Evolutionary conservation across 1,140 invertebrate genomes (phyloP).

Genomic region (Papilio helenus): DNA sequence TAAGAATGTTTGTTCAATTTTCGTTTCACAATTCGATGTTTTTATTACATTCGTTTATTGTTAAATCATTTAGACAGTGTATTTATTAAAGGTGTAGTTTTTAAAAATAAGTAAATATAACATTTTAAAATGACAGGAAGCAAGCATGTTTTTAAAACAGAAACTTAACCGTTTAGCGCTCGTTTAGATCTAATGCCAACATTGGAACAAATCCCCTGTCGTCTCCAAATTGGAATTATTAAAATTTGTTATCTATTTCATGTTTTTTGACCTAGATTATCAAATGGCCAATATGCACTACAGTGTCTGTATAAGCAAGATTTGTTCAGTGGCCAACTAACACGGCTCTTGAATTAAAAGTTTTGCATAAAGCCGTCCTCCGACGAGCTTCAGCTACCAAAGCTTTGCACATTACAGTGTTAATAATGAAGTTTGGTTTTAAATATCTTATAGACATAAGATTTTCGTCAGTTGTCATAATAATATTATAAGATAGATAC

Average conservation of each 20-base stretch:
- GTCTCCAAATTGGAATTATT: too few relatives aligned
- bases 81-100: too few relatives aligned
- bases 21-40: neutral
- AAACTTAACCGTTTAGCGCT: too few relatives aligned
- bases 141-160: too few relatives aligned
- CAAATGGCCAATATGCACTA: neutral
- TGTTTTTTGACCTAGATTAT: constrained; percentile 12
- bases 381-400: neutral
- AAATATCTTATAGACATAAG: neutral
- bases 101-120: too few relatives aligned
- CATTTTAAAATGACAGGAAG: too few relatives aligned
- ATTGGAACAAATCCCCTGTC: too few relatives aligned
- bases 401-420: neutral
- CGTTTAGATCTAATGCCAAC: too few relatives aligned
- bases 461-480: neutral
- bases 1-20: neutral
- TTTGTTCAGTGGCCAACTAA: neutral
- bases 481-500: neutral
- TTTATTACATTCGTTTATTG: too few relatives aligned
- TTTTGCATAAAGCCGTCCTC: neutral
- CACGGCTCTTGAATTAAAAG: constrained; percentile 22
- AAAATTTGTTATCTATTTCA: too few relatives aligned
- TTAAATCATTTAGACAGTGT: too few relatives aligned
- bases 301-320: neutral
- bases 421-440: neutral